Base-by-base conservation (phyloP, 2,888 invertebrate genomes). In the Mythimna impura region DNA sequence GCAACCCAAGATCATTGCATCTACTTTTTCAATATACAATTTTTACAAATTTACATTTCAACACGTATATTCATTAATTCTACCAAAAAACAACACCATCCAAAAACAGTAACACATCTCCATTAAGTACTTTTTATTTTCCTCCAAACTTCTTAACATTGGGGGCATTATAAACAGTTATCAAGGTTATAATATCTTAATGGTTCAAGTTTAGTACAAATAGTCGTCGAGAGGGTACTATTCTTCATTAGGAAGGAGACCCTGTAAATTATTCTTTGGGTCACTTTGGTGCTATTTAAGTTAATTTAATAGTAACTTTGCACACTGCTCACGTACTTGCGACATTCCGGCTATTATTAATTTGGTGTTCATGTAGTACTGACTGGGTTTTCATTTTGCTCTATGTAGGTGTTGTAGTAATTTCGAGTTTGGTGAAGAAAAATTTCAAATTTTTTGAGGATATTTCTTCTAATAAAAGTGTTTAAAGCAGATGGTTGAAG, bases 261-360 rank as follows among this genome's bases (percentile, higher is more conserved):
- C 88, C 91, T 86, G 90, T 94, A 93, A 94, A 95, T 95, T 94
- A 95, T 95, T 94, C 95, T 95, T 95, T 87, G 90, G 95, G 96
- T 95, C 95, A 95, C 95, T 95, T 94, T 86, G 94, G 94, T 91
- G 91, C 94, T 93, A 93, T 94, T 95, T 94, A 91, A 94, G 93
- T 92, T 94, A 95, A 95, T 95, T 95, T 94, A 95, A 95, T 94
- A 91, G 91, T 84, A 94, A 95, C 92, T 94, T 93, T 85, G 89
- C 87, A 89, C 90, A 90, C 92, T 89, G 91, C 89, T 91, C 92
- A 93, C 92, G 92, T 93, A 89, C 89, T 92, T 90, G 88, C 85
- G 84, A 83, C 81, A 87, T 83, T 84, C 80, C 80, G 84, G 84
- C 82, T 87, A 86, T 86, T 88, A 88, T 88, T 87, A 88, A 88